Base-by-base conservation (phyloP, 2,888 invertebrate species). In the Ischnus inquisitorius region DNA sequence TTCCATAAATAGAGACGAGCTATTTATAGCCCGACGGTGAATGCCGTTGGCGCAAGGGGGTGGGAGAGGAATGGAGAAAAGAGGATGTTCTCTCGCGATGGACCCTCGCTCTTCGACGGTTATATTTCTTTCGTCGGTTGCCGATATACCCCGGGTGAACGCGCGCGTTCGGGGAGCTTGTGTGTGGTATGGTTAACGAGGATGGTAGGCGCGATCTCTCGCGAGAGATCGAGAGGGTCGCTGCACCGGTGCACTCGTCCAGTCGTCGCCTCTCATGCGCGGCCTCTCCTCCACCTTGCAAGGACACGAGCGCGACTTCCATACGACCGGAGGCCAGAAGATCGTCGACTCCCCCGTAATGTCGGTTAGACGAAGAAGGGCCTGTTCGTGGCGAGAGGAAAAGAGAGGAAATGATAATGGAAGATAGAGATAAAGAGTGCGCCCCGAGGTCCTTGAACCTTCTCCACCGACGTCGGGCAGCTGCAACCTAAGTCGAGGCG, bases 271-370 rank as follows among this genome's bases (percentile, higher is more conserved):
- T 48, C 51, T 22, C 34, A 64, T 72, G 79, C 80, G 77, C 77
- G 76, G 76, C 80, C 82, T 67, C 75, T 72, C 85, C 87, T 89
- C 88, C 88, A 90, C 89, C 90, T 90, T 89, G 90, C 91, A 92
- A 92, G 92, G 91, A 91, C 92, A 91, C 89, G 82, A 77, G 77
- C 46, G 65, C 67, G 72, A 72, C 71, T 54, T 72, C 51, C 71
- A 60, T 71, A 65, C 46, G 39, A 57, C 14, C 46, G 60, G 34
- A 54, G 54, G 54, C 54, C 39, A 19, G 69, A 71, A 57, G 54
- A 82, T 77, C 64, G 41, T 54, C 82, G 71, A 82, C 82, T 82
- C 82, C 82, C 82, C 82, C 82, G 72, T 82, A 82, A 82, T 60
- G 48, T 68, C 64, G 62, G 60, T 41, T 22, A 54, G 54, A 69